These are phyloP conservation scores for Turnix velox DNA, from an alignment of 2,113 vertebrate species.

Conservation along the genomic window DNA sequence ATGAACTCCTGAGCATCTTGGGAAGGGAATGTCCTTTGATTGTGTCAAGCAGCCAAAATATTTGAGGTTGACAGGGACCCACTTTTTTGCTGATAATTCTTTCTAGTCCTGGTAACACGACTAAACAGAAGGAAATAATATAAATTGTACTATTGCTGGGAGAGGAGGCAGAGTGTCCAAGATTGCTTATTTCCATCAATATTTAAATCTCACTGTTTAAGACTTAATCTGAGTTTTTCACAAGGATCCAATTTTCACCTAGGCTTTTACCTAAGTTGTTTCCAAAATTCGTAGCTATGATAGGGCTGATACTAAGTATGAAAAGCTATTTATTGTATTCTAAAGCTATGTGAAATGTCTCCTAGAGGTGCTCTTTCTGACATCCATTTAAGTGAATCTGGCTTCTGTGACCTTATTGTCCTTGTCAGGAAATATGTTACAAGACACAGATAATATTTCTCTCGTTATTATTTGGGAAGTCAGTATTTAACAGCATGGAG, in stretches of 20 bases:
- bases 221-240: not conserved
- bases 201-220: not conserved
- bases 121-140: not conserved
- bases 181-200: not conserved
- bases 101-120: not conserved
- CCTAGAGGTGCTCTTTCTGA: not conserved
- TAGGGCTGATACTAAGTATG: not conserved
- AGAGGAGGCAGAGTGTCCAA: not conserved
- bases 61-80: not conserved
- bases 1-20: not conserved
- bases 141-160: fast-evolving
- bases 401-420: not conserved
- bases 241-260: not conserved
- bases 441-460: not conserved
- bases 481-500: not conserved
- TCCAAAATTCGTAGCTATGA: not conserved
- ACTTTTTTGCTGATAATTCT: not conserved
- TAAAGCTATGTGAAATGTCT: not conserved
- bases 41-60: not conserved
- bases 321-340: not conserved
- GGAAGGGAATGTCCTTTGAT: not conserved
- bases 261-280: not conserved
- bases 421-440: not conserved
- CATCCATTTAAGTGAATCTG: not conserved
- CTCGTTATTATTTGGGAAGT: not conserved